Percentiles rank a stretch among this genome's conserved stretches.
Evolutionary conservation across 2,797 vertebrate species (phyloP).

Genomic region (Pogonophryne albipinna): DNA sequence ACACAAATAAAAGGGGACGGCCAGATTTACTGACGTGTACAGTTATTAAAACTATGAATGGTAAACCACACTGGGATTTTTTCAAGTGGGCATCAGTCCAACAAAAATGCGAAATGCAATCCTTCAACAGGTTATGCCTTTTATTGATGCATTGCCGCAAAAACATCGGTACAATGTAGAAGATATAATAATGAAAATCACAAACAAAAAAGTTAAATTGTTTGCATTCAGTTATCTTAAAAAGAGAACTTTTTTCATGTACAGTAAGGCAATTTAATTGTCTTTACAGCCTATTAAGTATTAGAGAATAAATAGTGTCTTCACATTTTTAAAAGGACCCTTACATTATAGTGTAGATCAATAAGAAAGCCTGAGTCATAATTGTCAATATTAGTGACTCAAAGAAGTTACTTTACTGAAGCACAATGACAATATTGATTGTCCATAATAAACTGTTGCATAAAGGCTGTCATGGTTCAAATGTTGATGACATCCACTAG

Average conservation of each 20-base stretch:
- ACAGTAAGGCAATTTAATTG: not conserved
- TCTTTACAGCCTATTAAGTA: not conserved
- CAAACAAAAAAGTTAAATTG: not conserved
- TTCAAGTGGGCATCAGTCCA: not conserved
- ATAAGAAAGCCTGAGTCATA: not conserved
- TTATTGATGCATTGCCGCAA: not conserved
- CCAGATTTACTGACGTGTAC: not conserved
- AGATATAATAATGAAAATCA: not conserved
- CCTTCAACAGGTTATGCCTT: not conserved
- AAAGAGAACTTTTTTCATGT: not conserved
- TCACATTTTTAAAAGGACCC: not conserved
- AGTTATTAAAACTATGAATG: not conserved
- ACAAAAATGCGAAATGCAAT: not conserved
- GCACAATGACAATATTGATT: not conserved
- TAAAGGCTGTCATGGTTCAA: not conserved
- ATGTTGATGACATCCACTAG: slow-evolving; percentile 50
- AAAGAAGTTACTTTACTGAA: not conserved
- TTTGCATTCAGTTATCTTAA: not conserved
- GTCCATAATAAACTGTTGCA: not conserved
- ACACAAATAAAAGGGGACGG: not conserved
- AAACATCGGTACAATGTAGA: not conserved
- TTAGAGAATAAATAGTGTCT: not conserved
- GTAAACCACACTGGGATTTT: not conserved
- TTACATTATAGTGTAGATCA: not conserved
- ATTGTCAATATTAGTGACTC: not conserved